phyloP scores from a whole-genome alignment of 2,113 vertebrate genomes.

The Diglossa brunneiventris region DNA sequence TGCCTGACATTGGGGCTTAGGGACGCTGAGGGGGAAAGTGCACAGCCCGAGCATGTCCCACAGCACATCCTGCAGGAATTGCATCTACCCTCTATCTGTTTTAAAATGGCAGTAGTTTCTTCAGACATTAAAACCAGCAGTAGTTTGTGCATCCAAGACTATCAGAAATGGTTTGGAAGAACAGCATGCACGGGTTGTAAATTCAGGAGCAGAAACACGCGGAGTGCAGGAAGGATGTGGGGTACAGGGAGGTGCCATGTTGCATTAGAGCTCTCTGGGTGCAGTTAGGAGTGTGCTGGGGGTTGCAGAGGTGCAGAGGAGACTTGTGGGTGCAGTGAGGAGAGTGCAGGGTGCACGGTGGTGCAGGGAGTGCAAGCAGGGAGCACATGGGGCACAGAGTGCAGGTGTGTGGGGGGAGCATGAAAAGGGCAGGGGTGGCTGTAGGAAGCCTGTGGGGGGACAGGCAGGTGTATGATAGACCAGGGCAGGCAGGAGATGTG shows the following conservation, averaged over 20 bases:
- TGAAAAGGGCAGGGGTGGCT: not conserved
- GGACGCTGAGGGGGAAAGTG: accelerated
- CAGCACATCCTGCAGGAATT: not conserved
- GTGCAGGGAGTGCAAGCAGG: not conserved
- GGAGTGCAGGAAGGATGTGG: not conserved
- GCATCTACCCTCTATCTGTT: not conserved
- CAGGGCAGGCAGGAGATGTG: not conserved
- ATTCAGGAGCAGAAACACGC: not conserved
- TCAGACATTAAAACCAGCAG: not conserved
- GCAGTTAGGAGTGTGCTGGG: not conserved
- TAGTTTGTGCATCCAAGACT: not conserved
- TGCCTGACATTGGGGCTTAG: not conserved
- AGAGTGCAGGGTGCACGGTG: not conserved
- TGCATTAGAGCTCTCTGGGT: not conserved
- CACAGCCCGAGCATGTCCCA: not conserved
- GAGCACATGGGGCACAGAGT: not conserved
- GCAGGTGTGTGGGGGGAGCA: not conserved
- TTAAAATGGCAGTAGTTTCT: not conserved
- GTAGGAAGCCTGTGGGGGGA: not conserved
- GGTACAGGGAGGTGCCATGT: not conserved
- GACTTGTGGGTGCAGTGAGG: not conserved
- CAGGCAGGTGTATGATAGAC: accelerated
- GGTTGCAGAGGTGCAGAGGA: not conserved
- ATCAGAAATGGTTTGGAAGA: not conserved
- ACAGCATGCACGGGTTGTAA: accelerated